Conservation (phyloP, 2,113 vertebrate genomes). For the Scomber japonicus region DNA sequence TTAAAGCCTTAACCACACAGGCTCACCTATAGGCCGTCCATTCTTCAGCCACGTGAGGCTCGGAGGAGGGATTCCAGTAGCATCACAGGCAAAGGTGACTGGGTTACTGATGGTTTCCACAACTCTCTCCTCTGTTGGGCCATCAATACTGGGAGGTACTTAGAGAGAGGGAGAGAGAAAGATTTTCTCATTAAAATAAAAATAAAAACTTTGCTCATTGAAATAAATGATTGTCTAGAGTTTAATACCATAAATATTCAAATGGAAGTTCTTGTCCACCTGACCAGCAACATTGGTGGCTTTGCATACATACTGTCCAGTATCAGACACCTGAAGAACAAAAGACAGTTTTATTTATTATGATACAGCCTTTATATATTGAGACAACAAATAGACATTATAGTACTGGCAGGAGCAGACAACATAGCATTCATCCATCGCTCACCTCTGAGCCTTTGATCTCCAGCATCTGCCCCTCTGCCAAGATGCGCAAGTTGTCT, state of each 20-base stretch:
- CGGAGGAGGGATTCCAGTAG: slow-evolving; percentile 93
- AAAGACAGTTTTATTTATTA: background rate
- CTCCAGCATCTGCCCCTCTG: slow-evolving; percentile 87
- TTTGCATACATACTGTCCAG: slow-evolving; percentile 95
- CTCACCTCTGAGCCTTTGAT: slow-evolving; percentile 90
- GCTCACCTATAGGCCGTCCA: slow-evolving; percentile 89
- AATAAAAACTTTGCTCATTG: background rate
- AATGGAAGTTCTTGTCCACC: slow-evolving; percentile 96
- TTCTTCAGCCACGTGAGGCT: slow-evolving; percentile 92
- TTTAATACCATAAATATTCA: slow-evolving; percentile 93
- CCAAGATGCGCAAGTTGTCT: slow-evolving; percentile 80
- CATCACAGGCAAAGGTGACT: slow-evolving; percentile 91
- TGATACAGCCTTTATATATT: too few relatives aligned
- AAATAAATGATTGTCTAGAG: background rate
- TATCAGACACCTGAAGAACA: slow-evolving; percentile 93
- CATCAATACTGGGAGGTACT: slow-evolving; percentile 95
- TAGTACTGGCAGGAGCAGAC: background rate
- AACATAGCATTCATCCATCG: background rate
- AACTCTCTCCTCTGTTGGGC: slow-evolving; percentile 84
- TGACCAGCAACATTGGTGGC: slow-evolving; percentile 94
- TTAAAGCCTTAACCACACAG: background rate
- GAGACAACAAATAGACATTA: too few relatives aligned
- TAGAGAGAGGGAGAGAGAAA: background rate
- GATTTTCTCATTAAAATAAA: background rate
- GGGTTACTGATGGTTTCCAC: slow-evolving; percentile 91